Conservation (phyloP, 2,113 vertebrate species). For the Cyprinodon variegatus region DNA sequence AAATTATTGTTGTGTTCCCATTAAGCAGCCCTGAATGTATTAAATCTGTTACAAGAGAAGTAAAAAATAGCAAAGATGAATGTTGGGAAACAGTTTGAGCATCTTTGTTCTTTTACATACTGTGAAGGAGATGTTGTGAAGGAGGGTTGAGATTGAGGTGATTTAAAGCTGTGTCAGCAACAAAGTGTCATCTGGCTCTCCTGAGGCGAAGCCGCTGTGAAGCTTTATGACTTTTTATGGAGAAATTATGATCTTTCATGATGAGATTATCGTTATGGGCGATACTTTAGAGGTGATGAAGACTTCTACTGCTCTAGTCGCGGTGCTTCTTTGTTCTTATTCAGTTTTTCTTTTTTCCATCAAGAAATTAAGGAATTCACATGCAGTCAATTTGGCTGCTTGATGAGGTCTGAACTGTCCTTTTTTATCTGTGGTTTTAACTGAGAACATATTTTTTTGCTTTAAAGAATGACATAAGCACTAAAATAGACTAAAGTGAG, state of each 20-base stretch:
- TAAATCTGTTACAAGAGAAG: background rate
- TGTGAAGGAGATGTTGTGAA: conserved; percentile 15
- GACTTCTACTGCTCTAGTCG: conserved; percentile 38
- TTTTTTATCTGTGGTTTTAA: background rate
- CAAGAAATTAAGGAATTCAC: background rate
- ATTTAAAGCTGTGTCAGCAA: conserved; percentile 72
- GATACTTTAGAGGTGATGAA: conserved; percentile 59
- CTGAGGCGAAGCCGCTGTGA: conserved; percentile 50
- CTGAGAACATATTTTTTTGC: background rate
- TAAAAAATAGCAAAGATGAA: background rate
- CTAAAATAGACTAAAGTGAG: conserved; percentile 50
- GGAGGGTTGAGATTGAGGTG: conserved; percentile 27
- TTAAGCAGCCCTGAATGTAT: background rate
- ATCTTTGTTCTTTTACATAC: conserved; percentile 50
- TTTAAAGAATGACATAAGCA: conserved; percentile 18
- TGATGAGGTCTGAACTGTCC: conserved; percentile 1
- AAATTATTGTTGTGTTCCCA: background rate
- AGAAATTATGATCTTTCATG: conserved; percentile 56
- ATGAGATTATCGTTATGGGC: conserved; percentile 63
- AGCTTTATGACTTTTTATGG: conserved; percentile 68
- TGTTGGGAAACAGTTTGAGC: conserved; percentile 29
- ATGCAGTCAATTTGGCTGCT: background rate
- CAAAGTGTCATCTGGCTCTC: conserved; percentile 48
- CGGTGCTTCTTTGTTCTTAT: conserved; percentile 12
- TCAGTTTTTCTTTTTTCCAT: background rate